phyloP scores from a whole-genome alignment of 30 jellyfish, hydroid and myxozoan genomes.

The Nemopilema nomurai region DNA sequence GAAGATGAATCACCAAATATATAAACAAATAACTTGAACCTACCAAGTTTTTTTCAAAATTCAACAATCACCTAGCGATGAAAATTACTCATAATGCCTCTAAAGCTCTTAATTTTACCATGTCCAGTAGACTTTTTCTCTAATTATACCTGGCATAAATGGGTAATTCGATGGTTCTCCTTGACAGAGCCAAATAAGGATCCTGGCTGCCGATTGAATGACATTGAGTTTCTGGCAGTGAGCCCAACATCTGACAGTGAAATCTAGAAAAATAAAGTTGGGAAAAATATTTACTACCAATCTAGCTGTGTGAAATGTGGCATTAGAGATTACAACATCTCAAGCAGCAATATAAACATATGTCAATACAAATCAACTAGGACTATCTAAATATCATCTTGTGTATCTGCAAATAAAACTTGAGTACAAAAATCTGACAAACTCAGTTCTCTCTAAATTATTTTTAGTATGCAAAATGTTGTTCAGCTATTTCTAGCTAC shows the following conservation, averaged over 20 bases:
- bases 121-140: no score
- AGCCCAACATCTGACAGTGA: slow-evolving; percentile 66
- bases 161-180: slow-evolving; percentile 90
- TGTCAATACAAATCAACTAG: no score
- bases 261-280: slow-evolving; percentile 45
- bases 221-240: slow-evolving; percentile 86
- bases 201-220: slow-evolving; percentile 88
- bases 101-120: no score
- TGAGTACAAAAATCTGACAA: no score
- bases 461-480: no score
- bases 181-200: slow-evolving; percentile 67
- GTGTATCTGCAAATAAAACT: no score
- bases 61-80: neutral
- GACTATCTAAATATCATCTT: no score
- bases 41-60: neutral
- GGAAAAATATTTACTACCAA: neutral
- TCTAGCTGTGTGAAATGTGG: neutral
- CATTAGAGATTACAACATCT: neutral
- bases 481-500: no score
- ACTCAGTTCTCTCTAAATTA: no score
- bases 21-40: no score
- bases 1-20: no score
- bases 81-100: neutral
- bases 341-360: neutral
- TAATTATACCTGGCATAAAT: slow-evolving; percentile 81